These are phyloP conservation scores for Ramazzottius varieornatus DNA, from an alignment of 2,888 invertebrate genomes.

Conservation along the genomic window DNA sequence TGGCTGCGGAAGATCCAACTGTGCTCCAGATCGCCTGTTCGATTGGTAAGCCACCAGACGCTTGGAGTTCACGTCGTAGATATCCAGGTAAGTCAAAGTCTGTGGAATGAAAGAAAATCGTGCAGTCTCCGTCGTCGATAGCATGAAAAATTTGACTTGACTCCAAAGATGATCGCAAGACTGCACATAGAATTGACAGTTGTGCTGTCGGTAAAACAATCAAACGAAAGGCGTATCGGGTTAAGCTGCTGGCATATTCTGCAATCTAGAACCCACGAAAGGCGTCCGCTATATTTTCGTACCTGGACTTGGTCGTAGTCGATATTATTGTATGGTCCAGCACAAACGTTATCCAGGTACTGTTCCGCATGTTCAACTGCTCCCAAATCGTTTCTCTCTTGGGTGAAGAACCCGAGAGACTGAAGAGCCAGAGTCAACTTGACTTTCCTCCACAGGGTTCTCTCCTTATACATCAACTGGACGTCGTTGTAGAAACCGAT, in stretches of 20 bases:
- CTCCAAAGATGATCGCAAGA: too few species aligned
- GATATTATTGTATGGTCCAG: background rate
- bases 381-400: background rate
- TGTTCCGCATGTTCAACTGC: background rate
- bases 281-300: too few species aligned
- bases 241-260: too few species aligned
- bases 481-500: background rate
- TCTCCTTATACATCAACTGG: background rate
- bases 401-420: background rate
- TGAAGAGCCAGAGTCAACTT: background rate
- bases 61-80: background rate
- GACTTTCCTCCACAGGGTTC: background rate
- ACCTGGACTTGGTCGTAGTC: background rate
- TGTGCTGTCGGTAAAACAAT: too few species aligned
- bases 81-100: background rate
- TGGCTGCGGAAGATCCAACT: background rate
- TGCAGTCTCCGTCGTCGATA: too few species aligned
- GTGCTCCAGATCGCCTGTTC: background rate
- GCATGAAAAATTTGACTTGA: too few species aligned
- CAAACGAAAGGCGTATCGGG: too few species aligned
- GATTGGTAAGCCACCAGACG: background rate
- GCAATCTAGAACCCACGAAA: too few species aligned
- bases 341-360: background rate
- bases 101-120: too few species aligned
- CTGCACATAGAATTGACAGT: too few species aligned